Percentiles rank a stretch among this genome's conserved stretches.
Conservation (phyloP, 2,797 vertebrate genomes). For the Rallus crepitans region DNA sequence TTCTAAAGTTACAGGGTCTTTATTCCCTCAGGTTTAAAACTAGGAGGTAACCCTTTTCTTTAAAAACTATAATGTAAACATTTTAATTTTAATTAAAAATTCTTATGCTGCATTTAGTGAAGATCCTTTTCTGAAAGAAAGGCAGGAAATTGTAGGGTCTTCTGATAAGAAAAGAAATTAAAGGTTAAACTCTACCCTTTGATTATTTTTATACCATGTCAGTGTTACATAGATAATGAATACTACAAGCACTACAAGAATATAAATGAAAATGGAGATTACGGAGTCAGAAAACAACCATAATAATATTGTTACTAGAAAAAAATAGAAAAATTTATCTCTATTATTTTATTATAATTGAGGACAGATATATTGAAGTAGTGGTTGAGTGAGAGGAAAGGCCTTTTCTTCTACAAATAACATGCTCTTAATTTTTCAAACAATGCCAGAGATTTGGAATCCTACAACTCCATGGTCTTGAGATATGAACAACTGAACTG, state of each 20-base stretch:
- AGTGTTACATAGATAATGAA: neutral
- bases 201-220: neutral
- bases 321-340: neutral
- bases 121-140: neutral
- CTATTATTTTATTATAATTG: neutral
- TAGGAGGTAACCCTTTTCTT: neutral
- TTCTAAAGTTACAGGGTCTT: neutral
- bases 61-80: neutral
- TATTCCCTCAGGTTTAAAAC: neutral
- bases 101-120: neutral
- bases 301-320: neutral
- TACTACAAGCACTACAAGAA: neutral
- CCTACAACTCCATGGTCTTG: neutral
- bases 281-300: neutral
- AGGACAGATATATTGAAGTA: neutral
- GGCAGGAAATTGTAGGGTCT: neutral
- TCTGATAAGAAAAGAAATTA: neutral
- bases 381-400: neutral
- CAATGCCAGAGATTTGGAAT: neutral
- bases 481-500: neutral
- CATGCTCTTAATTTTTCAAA: neutral
- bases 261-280: neutral
- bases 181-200: neutral
- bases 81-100: neutral
- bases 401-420: neutral